Evolutionary conservation across 2,888 invertebrate species (phyloP).

Genomic region (Oscheius myriophilus): DNA sequence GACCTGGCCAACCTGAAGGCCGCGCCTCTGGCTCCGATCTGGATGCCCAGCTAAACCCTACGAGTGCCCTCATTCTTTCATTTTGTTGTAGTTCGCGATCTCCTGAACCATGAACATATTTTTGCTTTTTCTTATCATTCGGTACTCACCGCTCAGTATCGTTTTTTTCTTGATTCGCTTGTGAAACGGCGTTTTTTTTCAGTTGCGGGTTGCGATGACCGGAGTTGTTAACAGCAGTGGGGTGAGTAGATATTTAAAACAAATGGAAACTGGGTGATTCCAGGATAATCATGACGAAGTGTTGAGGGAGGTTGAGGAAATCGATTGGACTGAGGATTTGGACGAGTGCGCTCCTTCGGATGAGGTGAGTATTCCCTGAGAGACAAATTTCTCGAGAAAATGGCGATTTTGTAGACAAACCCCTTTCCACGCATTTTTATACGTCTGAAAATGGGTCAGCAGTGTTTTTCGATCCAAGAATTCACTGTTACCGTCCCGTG

Average conservation of each 20-base stretch:
- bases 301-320: conserved; percentile 19
- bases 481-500: too few species aligned
- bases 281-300: conserved; percentile 23
- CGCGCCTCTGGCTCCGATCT: conserved; percentile 74
- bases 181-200: too few species aligned
- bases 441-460: too few species aligned
- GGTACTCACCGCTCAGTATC: too few species aligned
- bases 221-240: not conserved
- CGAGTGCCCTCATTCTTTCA: conserved; percentile 5
- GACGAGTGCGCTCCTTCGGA: too few species aligned
- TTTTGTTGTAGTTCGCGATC: conserved; percentile 9
- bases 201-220: not conserved
- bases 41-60: conserved; percentile 49
- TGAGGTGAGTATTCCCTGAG: too few species aligned
- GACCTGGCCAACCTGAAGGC: conserved; percentile 75
- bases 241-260: not conserved
- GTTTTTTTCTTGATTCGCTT: too few species aligned
- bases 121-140: too few species aligned
- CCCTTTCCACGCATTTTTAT: too few species aligned
- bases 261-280: not conserved
- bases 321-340: conserved; percentile 27
- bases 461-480: too few species aligned
- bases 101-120: not conserved
- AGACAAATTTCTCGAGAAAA: too few species aligned
- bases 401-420: too few species aligned